Conservation (phyloP, 1,140 invertebrate genomes). For the Zaprionus inermis region DNA sequence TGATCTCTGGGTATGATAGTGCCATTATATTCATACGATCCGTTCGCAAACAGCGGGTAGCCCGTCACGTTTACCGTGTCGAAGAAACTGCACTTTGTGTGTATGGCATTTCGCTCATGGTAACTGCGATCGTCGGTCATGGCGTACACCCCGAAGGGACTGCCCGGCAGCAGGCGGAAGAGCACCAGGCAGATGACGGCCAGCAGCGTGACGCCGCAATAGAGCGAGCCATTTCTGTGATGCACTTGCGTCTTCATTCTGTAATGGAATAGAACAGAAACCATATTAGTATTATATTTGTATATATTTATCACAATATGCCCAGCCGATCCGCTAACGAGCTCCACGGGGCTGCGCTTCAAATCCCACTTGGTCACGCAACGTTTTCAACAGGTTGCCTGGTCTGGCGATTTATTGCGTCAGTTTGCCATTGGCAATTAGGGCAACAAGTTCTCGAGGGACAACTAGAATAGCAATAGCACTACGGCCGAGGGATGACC, state of each 20-base stretch:
- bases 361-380: conserved; percentile 9
- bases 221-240: conserved; percentile 51
- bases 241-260: conserved; percentile 56
- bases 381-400: conserved; percentile 35
- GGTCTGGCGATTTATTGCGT: conserved; percentile 23
- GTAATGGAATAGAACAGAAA: too few relatives aligned
- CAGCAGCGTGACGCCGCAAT: conserved; percentile 61
- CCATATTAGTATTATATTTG: neutral
- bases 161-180: conserved; percentile 60
- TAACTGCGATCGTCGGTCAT: conserved; percentile 43
- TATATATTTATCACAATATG: neutral
- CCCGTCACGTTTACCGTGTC: conserved; percentile 78
- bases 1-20: conserved; percentile 66
- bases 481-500: neutral
- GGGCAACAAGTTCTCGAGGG: conserved; percentile 32
- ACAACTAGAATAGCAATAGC: neutral
- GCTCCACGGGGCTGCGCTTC: too few relatives aligned
- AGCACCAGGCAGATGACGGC: conserved; percentile 50
- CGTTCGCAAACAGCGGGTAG: conserved; percentile 54
- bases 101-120: conserved; percentile 68
- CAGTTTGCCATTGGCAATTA: conserved; percentile 32
- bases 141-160: conserved; percentile 55
- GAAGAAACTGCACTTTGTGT: conserved; percentile 73
- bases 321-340: neutral
- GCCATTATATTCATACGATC: conserved; percentile 70